phyloP scores from a whole-genome alignment of 2,797 vertebrate species.

The Echeneis naucrates region DNA sequence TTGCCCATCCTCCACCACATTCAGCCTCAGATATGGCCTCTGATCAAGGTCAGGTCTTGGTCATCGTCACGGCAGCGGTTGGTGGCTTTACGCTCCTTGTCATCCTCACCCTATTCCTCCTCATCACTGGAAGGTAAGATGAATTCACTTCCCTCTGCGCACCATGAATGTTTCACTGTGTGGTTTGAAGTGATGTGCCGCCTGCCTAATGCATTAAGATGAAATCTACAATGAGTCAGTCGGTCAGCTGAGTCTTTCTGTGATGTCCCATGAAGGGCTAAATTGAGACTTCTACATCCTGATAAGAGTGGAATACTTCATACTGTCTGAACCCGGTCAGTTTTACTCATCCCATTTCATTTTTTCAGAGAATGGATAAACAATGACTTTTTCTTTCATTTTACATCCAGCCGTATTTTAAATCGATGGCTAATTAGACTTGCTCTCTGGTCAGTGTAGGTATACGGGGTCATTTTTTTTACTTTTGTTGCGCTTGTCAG shows the following conservation, averaged over 20 bases:
- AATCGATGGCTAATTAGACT: neutral
- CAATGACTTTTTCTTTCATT: neutral
- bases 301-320: neutral
- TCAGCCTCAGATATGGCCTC: constrained; percentile 93
- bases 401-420: neutral
- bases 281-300: neutral
- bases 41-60: constrained; percentile 95
- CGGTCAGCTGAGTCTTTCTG: neutral
- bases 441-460: neutral
- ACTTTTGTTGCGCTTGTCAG: neutral
- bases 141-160: neutral
- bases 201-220: neutral
- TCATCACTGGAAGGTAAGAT: constrained; percentile 95
- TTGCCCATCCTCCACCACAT: neutral
- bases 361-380: neutral
- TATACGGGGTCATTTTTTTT: neutral
- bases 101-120: constrained; percentile 96
- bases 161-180: neutral
- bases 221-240: neutral
- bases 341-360: neutral
- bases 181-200: neutral
- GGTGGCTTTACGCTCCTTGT: constrained; percentile 95
- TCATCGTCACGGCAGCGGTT: constrained; percentile 94
- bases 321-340: neutral
- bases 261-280: neutral